Conservation (phyloP, 2,113 vertebrate species). For the Archilochus colubris region DNA sequence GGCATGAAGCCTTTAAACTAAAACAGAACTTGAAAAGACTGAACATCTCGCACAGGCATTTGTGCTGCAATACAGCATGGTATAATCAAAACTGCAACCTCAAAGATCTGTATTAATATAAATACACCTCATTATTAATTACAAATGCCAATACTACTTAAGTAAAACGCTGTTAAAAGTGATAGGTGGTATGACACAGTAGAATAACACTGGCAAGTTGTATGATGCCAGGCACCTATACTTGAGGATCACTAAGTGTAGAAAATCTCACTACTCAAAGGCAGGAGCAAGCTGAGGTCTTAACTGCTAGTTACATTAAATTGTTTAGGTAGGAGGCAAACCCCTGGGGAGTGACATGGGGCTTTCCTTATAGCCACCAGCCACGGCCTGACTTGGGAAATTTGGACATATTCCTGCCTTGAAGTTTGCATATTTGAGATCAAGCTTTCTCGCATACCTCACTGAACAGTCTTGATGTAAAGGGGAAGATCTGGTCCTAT, state of each 20-base stretch:
- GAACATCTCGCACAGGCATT: background rate
- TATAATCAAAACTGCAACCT: conserved; percentile 4
- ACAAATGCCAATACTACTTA: background rate
- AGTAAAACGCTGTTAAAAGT: background rate
- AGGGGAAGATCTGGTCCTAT: conserved; percentile 7
- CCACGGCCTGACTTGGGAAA: background rate
- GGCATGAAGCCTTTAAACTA: conserved; percentile 9
- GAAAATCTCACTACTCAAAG: background rate
- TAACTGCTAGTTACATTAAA: background rate
- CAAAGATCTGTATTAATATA: background rate
- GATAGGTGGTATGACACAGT: background rate
- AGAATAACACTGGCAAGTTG: background rate
- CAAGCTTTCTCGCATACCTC: conserved; percentile 33
- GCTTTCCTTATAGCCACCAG: background rate
- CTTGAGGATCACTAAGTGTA: background rate
- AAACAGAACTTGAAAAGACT: conserved; percentile 22
- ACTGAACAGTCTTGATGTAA: background rate
- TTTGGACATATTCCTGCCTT: background rate
- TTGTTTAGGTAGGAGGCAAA: background rate
- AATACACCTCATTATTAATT: background rate
- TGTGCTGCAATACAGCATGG: conserved; percentile 22
- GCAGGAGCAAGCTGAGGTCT: background rate
- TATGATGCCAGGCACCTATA: background rate
- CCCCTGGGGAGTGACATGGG: background rate
- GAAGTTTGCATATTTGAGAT: conserved; percentile 30